These are phyloP conservation scores for Periophthalmus magnuspinnatus DNA, from an alignment of 2,797 vertebrate species.

Conservation along the genomic window DNA sequence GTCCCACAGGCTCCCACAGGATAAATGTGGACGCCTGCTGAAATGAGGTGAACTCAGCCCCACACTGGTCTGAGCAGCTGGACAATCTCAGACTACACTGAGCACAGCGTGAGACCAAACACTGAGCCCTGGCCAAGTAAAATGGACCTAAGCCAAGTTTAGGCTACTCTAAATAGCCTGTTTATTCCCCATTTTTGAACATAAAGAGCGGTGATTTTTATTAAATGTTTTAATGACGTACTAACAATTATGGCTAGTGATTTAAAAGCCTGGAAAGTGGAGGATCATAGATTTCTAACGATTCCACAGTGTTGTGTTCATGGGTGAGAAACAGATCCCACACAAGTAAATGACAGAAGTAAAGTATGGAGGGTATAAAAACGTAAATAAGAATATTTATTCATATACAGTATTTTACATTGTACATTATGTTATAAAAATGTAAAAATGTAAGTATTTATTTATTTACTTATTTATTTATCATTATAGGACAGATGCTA, in stretches of 20 bases:
- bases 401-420: background rate
- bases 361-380: too few species aligned
- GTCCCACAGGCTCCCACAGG: background rate
- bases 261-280: background rate
- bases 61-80: constrained; percentile 51
- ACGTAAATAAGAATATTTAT: too few species aligned
- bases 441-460: background rate
- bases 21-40: background rate
- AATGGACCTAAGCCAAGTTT: background rate
- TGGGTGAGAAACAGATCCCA: background rate
- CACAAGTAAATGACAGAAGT: too few species aligned
- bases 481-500: background rate
- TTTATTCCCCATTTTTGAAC: background rate
- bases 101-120: constrained; percentile 33
- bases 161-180: background rate
- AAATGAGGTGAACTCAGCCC: constrained; percentile 13
- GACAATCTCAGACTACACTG: constrained; percentile 35
- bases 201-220: background rate
- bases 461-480: too few species aligned
- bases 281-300: background rate
- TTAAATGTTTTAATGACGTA: background rate
- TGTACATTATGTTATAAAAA: background rate
- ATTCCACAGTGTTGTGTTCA: background rate
- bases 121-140: constrained; percentile 15
- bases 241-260: background rate